phyloP scores from a whole-genome alignment of 2,888 invertebrate genomes.

The Rotaria macrura region DNA sequence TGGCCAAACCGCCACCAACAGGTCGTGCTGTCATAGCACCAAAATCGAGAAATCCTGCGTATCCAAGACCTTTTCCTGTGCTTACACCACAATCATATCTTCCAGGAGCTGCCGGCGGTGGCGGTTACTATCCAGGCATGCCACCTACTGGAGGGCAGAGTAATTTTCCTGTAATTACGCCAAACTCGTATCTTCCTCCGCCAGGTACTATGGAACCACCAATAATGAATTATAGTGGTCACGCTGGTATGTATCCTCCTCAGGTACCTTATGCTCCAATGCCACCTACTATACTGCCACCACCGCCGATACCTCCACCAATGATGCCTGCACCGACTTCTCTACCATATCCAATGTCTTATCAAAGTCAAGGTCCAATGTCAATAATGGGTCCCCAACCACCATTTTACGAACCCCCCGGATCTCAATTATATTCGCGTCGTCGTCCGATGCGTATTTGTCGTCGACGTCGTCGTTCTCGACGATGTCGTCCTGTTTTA shows the following conservation, averaged over 20 bases:
- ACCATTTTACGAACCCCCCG: not conserved
- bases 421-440: not conserved
- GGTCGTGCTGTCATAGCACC: not conserved
- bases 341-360: not conserved
- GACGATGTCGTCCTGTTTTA: not conserved
- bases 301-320: too few relatives aligned
- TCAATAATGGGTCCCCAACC: not conserved
- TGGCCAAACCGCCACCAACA: not conserved
- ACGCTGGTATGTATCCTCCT: not conserved
- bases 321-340: too few relatives aligned
- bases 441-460: not conserved
- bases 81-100: not conserved
- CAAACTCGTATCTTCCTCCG: not conserved
- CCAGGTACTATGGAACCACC: not conserved
- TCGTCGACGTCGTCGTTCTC: not conserved
- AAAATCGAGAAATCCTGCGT: not conserved
- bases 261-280: too few relatives aligned
- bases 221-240: not conserved
- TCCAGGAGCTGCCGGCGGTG: not conserved
- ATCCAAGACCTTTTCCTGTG: not conserved
- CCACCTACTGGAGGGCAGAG: not conserved
- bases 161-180: not conserved
- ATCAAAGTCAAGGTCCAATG: not conserved
- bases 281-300: too few relatives aligned
- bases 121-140: not conserved